A percentile compares a stretch with the other conserved stretches of the same genome.
These are phyloP conservation scores for Phaedon cochleariae DNA, from an alignment of 2,888 invertebrate species.

Conservation along the genomic window DNA sequence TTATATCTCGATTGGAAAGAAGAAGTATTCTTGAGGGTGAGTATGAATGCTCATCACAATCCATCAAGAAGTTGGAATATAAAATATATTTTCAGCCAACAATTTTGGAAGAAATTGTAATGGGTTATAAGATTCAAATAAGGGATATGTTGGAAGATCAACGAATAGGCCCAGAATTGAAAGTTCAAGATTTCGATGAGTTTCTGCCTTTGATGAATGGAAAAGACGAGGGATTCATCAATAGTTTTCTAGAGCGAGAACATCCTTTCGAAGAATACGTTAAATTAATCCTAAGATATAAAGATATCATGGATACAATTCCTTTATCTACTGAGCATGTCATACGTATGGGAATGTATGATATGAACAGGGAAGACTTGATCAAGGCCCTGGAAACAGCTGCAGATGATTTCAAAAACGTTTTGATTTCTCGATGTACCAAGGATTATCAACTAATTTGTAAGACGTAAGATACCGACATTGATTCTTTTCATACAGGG, in stretches of 20 bases:
- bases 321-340: slow-evolving; percentile 70
- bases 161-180: slow-evolving; percentile 75
- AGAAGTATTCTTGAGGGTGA: slow-evolving; percentile 40
- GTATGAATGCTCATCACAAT: background rate
- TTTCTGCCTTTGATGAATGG: slow-evolving; percentile 81
- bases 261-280: slow-evolving; percentile 74
- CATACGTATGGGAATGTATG: slow-evolving; percentile 83
- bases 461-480: slow-evolving; percentile 67
- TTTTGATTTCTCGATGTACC: slow-evolving; percentile 78
- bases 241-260: slow-evolving; percentile 72
- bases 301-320: slow-evolving; percentile 66
- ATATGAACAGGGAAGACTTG: slow-evolving; percentile 82
- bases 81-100: slow-evolving; percentile 75
- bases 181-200: slow-evolving; percentile 81
- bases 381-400: slow-evolving; percentile 75
- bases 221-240: slow-evolving; percentile 72
- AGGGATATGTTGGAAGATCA: slow-evolving; percentile 74
- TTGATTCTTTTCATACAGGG: background rate
- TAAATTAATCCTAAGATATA: slow-evolving; percentile 69
- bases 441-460: slow-evolving; percentile 82
- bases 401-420: slow-evolving; percentile 74
- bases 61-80: background rate
- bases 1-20: slow-evolving; percentile 73
- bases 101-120: slow-evolving; percentile 75
- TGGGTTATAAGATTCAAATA: slow-evolving; percentile 70